A percentile compares a stretch with the other conserved stretches of the same genome.
Evolutionary conservation across 1,140 invertebrate genomes (phyloP).

Genomic region (Brachionus rotundiformis): DNA sequence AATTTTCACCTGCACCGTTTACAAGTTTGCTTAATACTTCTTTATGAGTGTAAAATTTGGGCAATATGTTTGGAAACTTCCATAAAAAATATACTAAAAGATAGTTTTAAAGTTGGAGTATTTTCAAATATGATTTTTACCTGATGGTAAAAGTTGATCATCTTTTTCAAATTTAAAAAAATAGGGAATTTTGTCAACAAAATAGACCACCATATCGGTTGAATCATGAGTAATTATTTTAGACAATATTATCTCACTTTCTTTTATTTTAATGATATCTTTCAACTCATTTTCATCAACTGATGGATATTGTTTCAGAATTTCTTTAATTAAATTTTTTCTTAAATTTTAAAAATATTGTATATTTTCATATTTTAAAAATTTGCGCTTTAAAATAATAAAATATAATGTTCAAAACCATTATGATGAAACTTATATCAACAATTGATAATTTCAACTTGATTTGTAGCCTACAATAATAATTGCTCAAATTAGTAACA

Average conservation of each 20-base stretch:
- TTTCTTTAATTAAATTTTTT: conserved; percentile 47
- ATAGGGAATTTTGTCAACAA: conserved; percentile 43
- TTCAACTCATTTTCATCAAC: conserved; percentile 22
- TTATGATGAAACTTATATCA: too few species aligned
- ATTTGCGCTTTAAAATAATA: too few species aligned
- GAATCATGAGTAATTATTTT: conserved; percentile 48
- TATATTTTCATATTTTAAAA: too few species aligned
- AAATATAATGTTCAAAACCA: too few species aligned
- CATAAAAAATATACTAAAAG: conserved; percentile 51
- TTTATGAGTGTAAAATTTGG: conserved; percentile 38
- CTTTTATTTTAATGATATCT: conserved; percentile 11
- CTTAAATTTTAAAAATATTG: conserved; percentile 5
- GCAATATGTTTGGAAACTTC: conserved; percentile 44
- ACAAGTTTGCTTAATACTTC: conserved; percentile 31
- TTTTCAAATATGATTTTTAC: background rate
- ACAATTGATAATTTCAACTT: too few species aligned
- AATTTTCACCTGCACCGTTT: conserved; percentile 38
- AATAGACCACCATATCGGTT: conserved; percentile 20
- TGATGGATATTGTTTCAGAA: background rate
- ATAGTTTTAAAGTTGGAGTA: background rate
- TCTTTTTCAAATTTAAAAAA: conserved; percentile 51
- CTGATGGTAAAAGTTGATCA: conserved; percentile 15
- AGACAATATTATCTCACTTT: conserved; percentile 9
- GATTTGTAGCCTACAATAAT: too few species aligned
- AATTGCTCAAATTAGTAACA: too few species aligned